A percentile compares a stretch with the other conserved stretches of the same genome.
phyloP scores from a whole-genome alignment of 2,888 invertebrate genomes.

The Folsomia candida region DNA sequence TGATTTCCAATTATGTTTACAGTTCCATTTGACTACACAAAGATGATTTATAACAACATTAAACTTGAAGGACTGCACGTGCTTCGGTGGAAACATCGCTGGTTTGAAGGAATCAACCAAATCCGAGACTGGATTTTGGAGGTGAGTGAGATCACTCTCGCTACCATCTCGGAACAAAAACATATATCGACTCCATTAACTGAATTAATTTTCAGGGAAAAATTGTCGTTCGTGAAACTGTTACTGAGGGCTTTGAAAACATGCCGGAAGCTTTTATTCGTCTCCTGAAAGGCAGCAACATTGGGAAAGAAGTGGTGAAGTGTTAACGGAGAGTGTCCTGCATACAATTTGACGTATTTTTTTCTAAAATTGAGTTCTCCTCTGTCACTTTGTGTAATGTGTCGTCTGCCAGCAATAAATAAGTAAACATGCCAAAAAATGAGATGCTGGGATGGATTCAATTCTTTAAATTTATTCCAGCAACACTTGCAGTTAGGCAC shows the following conservation, averaged over 20 bases:
- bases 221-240: slow-evolving; percentile 66
- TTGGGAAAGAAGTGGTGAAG: slow-evolving; percentile 70
- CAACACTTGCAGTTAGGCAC: too few species aligned
- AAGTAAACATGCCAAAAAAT: too few species aligned
- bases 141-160: slow-evolving; percentile 14
- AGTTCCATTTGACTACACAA: slow-evolving; percentile 60
- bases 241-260: slow-evolving; percentile 70
- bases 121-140: slow-evolving; percentile 49
- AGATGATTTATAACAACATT: slow-evolving; percentile 61
- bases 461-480: too few species aligned
- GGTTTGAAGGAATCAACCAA: slow-evolving; percentile 64
- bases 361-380: slow-evolving; percentile 53
- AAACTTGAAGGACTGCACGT: slow-evolving; percentile 65
- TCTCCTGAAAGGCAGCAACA: slow-evolving; percentile 65
- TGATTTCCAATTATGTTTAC: slow-evolving; percentile 32
- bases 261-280: slow-evolving; percentile 69
- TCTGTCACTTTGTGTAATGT: too few species aligned
- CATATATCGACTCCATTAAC: too few species aligned
- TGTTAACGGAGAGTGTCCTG: slow-evolving; percentile 55
- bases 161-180: background rate
- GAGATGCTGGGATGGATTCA: too few species aligned
- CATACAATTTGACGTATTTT: slow-evolving; percentile 48
- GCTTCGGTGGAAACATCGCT: slow-evolving; percentile 60
- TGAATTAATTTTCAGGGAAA: slow-evolving; percentile 62
- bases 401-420: background rate